Percentiles rank a stretch among this genome's conserved stretches.
Conservation (phyloP, 2,888 invertebrate genomes). For the Boloria selene region DNA sequence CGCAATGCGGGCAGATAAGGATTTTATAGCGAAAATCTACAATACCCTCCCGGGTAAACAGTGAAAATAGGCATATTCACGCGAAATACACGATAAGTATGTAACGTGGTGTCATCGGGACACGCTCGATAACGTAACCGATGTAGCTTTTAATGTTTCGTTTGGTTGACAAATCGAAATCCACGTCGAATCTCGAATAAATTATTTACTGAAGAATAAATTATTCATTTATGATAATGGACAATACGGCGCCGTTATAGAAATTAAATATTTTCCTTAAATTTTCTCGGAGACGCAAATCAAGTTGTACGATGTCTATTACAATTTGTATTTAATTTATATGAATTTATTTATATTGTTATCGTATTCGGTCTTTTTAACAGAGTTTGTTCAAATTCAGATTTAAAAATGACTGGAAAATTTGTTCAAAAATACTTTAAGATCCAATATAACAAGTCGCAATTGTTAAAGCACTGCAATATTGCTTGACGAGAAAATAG, state of each 20-base stretch:
- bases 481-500: no score
- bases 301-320: slow-evolving; percentile 4
- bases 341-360: neutral
- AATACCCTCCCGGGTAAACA: slow-evolving; percentile 56
- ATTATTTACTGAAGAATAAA: slow-evolving; percentile 52
- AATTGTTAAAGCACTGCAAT: no score
- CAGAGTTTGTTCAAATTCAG: no score
- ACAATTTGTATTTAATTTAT: neutral
- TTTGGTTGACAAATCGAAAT: slow-evolving; percentile 32
- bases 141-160: slow-evolving; percentile 37
- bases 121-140: slow-evolving; percentile 31
- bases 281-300: slow-evolving; percentile 32
- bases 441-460: no score
- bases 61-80: slow-evolving; percentile 48
- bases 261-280: slow-evolving; percentile 46
- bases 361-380: no score
- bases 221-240: slow-evolving; percentile 51
- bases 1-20: slow-evolving; percentile 76
- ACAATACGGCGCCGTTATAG: slow-evolving; percentile 38
- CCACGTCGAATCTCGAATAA: slow-evolving; percentile 32
- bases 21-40: slow-evolving; percentile 65
- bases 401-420: no score
- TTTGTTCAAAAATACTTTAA: no score
- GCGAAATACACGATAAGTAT: slow-evolving; percentile 60
- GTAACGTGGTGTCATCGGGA: slow-evolving; percentile 38